Evolutionary conservation across 2,113 vertebrate genomes (phyloP).

Genomic region (Tachuris rubrigastra): DNA sequence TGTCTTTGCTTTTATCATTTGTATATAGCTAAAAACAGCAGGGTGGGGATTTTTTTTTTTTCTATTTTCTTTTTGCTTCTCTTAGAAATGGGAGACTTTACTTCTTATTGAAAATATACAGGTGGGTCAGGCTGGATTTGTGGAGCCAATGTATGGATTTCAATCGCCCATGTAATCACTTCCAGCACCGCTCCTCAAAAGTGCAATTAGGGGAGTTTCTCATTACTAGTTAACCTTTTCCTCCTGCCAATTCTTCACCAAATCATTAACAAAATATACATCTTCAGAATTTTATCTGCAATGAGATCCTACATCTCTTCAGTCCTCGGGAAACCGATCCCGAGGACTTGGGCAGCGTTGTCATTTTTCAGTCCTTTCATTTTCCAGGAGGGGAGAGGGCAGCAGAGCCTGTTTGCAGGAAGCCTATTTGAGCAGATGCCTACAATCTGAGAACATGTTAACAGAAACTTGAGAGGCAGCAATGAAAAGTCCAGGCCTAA

Average conservation of each 20-base stretch:
- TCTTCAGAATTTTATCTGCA: conserved; percentile 6
- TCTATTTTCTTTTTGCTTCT: neutral
- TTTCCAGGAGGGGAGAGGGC: neutral
- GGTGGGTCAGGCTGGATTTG: conserved; percentile 71
- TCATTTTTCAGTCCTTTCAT: neutral
- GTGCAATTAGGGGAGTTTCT: conserved; percentile 42
- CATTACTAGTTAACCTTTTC: conserved; percentile 48
- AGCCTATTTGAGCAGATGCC: neutral
- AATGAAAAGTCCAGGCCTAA: conserved; percentile 45
- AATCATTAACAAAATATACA: neutral
- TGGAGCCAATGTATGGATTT: conserved; percentile 32
- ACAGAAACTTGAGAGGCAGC: conserved; percentile 48
- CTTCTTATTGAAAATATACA: conserved; percentile 76
- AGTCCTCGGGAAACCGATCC: neutral
- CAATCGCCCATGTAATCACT: conserved; percentile 54
- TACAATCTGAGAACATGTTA: neutral
- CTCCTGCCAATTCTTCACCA: neutral
- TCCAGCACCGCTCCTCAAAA: conserved; percentile 36
- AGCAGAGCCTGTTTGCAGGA: neutral
- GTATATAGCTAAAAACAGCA: conserved; percentile 78
- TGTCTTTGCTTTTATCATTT: conserved; percentile 83
- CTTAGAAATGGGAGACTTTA: conserved; percentile 66
- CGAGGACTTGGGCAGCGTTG: fast-evolving
- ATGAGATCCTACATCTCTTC: neutral
- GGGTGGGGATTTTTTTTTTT: neutral